Percentiles rank a stretch among this genome's conserved stretches.
Conservation (phyloP, 2,113 vertebrate genomes). For the Crotalus helleri region DNA sequence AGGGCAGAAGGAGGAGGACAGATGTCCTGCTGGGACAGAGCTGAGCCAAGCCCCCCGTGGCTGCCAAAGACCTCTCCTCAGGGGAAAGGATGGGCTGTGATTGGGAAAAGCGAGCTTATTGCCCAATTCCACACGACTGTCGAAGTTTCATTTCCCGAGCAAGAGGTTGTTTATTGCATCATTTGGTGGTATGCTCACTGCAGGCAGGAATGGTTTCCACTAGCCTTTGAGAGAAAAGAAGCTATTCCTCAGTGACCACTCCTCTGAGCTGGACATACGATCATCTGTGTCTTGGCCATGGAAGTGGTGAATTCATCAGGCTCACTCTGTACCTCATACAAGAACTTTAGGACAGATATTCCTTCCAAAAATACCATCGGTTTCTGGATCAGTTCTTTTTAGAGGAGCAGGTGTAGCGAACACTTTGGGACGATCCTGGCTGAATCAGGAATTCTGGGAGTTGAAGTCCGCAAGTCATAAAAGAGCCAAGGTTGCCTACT, state of each 20-base stretch:
- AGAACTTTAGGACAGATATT: background rate
- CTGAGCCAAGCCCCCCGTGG: background rate
- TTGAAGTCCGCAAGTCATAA: no score
- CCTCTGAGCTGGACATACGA: background rate
- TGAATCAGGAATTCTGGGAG: no score
- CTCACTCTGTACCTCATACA: background rate
- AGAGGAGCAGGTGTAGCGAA: background rate
- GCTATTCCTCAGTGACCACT: background rate
- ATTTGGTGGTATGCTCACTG: background rate
- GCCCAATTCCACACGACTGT: background rate
- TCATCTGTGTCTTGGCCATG: background rate
- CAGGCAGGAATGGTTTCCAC: background rate
- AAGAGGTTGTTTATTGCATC: background rate
- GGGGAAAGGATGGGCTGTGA: background rate
- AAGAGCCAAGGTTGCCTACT: no score
- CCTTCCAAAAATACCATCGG: background rate
- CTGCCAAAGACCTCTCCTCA: no score
- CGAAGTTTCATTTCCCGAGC: background rate
- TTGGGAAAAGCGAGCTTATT: slow-evolving; percentile 1
- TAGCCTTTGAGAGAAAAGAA: background rate
- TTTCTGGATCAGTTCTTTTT: background rate
- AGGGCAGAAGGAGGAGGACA: background rate
- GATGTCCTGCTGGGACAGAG: background rate
- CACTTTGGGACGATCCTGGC: background rate
- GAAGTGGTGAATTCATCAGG: background rate